Evolutionary conservation across 2,888 invertebrate genomes (phyloP).

Genomic region (Archips xylosteana): DNA sequence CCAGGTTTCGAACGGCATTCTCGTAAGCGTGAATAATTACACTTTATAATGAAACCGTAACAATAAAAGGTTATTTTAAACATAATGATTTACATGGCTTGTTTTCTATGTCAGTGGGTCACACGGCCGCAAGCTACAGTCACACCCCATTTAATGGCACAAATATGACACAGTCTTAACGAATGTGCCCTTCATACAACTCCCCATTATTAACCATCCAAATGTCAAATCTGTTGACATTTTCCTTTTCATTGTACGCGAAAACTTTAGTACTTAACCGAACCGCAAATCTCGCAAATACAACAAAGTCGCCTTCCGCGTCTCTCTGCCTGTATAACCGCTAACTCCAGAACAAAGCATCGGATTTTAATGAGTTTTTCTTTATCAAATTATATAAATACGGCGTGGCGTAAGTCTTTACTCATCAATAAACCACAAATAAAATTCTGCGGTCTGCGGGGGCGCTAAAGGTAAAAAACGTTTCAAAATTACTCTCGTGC

Average conservation of each 20-base stretch:
- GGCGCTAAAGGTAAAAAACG: no score
- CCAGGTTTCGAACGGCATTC: not conserved
- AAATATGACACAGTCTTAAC: constrained; percentile 2
- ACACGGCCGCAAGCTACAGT: constrained; percentile 4
- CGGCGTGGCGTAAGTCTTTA: no score
- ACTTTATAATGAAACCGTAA: not conserved
- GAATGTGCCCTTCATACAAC: constrained; percentile 2
- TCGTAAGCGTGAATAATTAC: not conserved
- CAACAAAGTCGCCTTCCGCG: no score
- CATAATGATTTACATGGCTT: constrained; percentile 20
- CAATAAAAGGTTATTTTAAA: constrained; percentile 23
- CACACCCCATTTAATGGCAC: constrained; percentile 16
- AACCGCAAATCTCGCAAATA: not conserved
- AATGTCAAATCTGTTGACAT: constrained; percentile 8
- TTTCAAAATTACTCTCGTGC: no score
- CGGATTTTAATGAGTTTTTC: no score
- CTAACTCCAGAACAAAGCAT: no score
- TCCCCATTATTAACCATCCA: not conserved
- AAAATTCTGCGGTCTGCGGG: no score
- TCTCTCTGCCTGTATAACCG: no score
- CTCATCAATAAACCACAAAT: no score
- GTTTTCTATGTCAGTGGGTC: constrained; percentile 25
- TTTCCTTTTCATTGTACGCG: not conserved
- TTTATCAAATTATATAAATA: no score
- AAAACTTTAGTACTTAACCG: not conserved